Conservation (phyloP, 2,797 vertebrate species). For the Paratrypauchen microcephalus region DNA sequence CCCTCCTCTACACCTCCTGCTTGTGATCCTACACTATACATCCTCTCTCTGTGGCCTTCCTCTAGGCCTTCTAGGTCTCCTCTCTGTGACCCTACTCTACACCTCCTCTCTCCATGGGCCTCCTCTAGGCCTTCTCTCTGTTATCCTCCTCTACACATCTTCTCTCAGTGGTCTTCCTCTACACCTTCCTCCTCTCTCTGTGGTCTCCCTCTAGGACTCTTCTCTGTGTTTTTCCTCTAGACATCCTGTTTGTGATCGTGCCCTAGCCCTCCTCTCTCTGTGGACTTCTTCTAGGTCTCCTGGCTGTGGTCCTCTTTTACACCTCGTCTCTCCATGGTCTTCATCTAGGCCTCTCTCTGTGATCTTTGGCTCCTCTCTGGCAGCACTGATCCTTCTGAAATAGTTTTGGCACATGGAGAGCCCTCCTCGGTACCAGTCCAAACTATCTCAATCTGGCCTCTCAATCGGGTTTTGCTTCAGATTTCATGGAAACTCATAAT, state of each 20-base stretch:
- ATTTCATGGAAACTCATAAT: neutral
- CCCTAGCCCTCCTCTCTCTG: no score
- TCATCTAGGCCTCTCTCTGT: no score
- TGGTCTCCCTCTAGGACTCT: neutral
- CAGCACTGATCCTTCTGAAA: neutral
- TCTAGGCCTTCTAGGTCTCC: no score
- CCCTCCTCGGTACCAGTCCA: neutral
- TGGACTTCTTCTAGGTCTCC: no score
- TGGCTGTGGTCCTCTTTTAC: no score
- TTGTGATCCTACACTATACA: neutral
- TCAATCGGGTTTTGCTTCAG: neutral
- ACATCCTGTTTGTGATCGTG: no score
- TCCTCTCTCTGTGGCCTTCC: neutral
- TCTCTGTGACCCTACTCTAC: no score
- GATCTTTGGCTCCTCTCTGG: neutral
- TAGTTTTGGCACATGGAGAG: neutral
- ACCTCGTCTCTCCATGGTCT: no score
- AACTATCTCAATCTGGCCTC: constrained; percentile 14
- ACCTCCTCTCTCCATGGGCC: neutral
- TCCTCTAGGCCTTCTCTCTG: neutral
- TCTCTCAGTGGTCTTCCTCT: neutral
- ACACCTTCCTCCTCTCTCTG: neutral
- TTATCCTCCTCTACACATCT: neutral
- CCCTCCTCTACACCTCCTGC: neutral
- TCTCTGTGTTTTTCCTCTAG: no score